A percentile compares a stretch with the other conserved stretches of the same genome.
phyloP scores from a whole-genome alignment of 2,797 vertebrate genomes.

The Phaenicophaeus curvirostris region DNA sequence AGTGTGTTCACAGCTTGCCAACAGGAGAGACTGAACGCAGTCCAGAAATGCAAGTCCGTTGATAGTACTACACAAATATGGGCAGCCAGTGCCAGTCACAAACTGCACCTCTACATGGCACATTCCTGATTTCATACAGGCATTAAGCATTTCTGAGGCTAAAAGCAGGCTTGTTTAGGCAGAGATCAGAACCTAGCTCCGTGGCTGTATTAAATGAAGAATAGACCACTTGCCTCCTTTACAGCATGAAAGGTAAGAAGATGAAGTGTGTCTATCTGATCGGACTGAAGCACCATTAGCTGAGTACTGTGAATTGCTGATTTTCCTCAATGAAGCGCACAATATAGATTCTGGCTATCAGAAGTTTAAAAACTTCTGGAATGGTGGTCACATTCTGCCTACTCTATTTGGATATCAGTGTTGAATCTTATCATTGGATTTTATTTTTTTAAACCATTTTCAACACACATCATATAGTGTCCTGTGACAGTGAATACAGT shows the following conservation, averaged over 20 bases:
- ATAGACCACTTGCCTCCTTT: background rate
- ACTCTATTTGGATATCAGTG: background rate
- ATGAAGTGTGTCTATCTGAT: background rate
- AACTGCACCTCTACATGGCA: background rate
- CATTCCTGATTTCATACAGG: background rate
- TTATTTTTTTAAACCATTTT: background rate
- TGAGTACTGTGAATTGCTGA: background rate
- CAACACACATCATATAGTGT: rapidly evolving
- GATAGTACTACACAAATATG: background rate
- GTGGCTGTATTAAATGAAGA: background rate
- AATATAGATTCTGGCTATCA: background rate
- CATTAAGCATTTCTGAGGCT: background rate
- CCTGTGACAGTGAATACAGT: background rate
- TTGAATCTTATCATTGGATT: background rate
- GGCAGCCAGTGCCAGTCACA: background rate
- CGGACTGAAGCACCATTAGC: background rate
- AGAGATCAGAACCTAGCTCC: background rate
- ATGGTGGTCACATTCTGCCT: background rate
- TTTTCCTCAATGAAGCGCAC: background rate
- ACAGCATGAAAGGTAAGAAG: background rate
- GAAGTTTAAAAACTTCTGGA: background rate
- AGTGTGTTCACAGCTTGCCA: background rate
- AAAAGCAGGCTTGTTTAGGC: background rate
- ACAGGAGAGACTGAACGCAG: background rate
- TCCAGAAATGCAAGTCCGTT: background rate